phyloP scores from a whole-genome alignment of 2,888 invertebrate genomes.

The Rhamnusium bicolor region DNA sequence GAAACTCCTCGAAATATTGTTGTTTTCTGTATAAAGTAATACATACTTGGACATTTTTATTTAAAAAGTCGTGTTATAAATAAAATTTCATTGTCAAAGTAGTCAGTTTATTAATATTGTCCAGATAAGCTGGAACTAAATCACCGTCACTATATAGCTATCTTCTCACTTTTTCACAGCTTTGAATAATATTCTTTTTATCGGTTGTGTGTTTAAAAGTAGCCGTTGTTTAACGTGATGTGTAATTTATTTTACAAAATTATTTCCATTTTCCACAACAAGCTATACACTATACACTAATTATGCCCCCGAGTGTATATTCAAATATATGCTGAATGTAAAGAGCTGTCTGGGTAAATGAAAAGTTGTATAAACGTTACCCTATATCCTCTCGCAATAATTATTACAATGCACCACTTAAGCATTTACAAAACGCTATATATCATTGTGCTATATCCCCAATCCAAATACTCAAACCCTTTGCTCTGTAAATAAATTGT shows the following conservation, averaged over 20 bases:
- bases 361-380: constrained; percentile 1
- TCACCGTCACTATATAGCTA: not conserved
- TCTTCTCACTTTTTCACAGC: not conserved
- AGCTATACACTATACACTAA: not conserved
- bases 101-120: too few relatives aligned
- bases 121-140: not conserved
- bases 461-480: constrained; percentile 18
- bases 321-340: not conserved
- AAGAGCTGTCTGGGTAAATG: constrained; percentile 1
- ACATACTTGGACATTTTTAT: too few relatives aligned
- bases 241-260: not conserved
- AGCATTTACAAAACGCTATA: constrained; percentile 24
- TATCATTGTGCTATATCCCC: constrained; percentile 24
- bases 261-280: not conserved
- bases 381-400: constrained; percentile 12
- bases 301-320: constrained; percentile 6
- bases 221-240: not conserved
- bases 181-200: not conserved
- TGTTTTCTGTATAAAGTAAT: too few relatives aligned
- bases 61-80: too few relatives aligned
- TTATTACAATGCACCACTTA: constrained; percentile 30
- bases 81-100: too few relatives aligned
- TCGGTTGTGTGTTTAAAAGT: not conserved
- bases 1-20: too few relatives aligned
- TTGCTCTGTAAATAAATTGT: constrained; percentile 24